Evolutionary conservation across 2,797 vertebrate species (phyloP).

Genomic region (Typhlichthys subterraneus): DNA sequence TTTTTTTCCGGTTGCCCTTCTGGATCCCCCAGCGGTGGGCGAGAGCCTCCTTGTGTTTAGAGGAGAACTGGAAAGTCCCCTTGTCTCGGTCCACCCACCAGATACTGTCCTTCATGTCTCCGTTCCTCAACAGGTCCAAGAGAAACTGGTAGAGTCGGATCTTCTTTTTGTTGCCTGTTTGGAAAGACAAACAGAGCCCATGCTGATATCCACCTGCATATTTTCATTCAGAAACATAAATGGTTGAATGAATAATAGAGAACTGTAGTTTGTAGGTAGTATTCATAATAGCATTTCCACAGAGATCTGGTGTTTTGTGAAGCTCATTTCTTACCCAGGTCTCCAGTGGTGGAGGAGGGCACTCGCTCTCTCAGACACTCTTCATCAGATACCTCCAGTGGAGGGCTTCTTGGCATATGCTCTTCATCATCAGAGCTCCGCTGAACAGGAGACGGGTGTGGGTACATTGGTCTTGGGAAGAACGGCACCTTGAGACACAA

Average conservation of each 20-base stretch:
- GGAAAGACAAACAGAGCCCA: constrained; percentile 40
- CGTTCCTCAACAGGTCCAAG: constrained; percentile 91
- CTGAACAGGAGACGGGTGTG: constrained; percentile 81
- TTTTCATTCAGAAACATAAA: too few species aligned
- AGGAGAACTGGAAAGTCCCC: constrained; percentile 98
- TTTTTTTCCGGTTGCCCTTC: constrained; percentile 99
- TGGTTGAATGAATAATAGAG: too few species aligned
- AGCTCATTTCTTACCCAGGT: constrained; percentile 81
- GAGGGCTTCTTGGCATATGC: constrained; percentile 86
- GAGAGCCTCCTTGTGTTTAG: constrained; percentile 96
- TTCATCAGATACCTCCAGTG: constrained; percentile 96
- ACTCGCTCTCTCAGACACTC: constrained; percentile 84
- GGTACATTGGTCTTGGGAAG: constrained; percentile 80
- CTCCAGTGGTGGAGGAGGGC: constrained; percentile 82
- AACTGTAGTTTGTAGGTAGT: too few species aligned
- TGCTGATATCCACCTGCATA: background rate
- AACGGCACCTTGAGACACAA: constrained; percentile 81
- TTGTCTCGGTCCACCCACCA: constrained; percentile 99
- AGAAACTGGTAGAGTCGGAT: constrained; percentile 98
- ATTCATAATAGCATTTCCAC: too few species aligned
- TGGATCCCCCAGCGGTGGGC: constrained; percentile 97
- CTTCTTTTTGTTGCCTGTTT: constrained; percentile 95
- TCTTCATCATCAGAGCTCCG: constrained; percentile 96
- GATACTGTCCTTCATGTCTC: constrained; percentile 99
- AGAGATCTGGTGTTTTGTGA: too few species aligned